Evolutionary conservation across 1,140 invertebrate species (phyloP).

Genomic region (Lordiphosa stackelbergi): DNA sequence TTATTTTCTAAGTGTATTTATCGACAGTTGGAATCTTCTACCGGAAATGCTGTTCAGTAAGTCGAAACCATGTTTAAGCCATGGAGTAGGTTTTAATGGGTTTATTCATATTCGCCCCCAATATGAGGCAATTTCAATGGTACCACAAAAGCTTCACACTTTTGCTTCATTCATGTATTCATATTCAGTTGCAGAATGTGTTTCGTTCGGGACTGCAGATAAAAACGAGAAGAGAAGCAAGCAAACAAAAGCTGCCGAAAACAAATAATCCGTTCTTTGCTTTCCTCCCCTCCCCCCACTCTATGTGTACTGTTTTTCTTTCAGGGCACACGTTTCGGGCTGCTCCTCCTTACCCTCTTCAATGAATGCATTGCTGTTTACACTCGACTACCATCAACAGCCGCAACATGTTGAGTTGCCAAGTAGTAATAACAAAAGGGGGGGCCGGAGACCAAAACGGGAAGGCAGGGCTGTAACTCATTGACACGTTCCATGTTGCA

Average conservation of each 20-base stretch:
- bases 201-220: no score
- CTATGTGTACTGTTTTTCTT: slow-evolving; percentile 30
- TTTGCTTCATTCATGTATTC: no score
- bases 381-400: slow-evolving; percentile 32
- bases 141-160: no score
- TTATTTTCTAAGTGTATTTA: no score
- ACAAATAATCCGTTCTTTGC: slow-evolving; percentile 61
- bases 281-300: slow-evolving; percentile 15
- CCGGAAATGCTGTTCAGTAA: no score
- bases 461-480: slow-evolving; percentile 39
- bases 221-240: slow-evolving; percentile 12
- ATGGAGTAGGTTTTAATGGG: no score
- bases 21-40: no score
- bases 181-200: no score
- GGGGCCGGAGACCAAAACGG: slow-evolving; percentile 19
- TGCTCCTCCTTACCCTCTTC: not conserved
- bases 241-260: slow-evolving; percentile 70
- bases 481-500: slow-evolving; percentile 62
- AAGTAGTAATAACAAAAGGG: slow-evolving; percentile 69
- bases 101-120: no score
- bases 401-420: slow-evolving; percentile 69
- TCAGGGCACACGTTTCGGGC: slow-evolving; percentile 12
- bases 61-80: no score
- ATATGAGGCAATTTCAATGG: no score
- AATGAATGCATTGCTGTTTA: slow-evolving; percentile 18